Conservation (phyloP, 2,797 vertebrate species). For the Aulostomus chinensis region DNA sequence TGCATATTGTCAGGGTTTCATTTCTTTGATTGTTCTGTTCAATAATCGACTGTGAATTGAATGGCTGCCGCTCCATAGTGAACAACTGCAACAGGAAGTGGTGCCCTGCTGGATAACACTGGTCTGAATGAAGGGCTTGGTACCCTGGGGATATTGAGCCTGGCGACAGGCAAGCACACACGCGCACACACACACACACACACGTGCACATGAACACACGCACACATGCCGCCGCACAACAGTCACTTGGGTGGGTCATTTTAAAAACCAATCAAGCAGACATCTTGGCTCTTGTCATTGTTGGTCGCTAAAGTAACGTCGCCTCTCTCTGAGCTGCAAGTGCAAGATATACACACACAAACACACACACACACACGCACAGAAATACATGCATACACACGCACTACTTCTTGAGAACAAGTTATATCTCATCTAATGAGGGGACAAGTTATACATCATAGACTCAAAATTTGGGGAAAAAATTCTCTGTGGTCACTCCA, state of each 20-base stretch:
- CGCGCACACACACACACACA: constrained; percentile 2
- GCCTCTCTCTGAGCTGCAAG: constrained; percentile 38
- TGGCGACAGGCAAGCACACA: constrained; percentile 8
- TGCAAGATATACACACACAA: not conserved
- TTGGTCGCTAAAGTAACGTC: constrained; percentile 54
- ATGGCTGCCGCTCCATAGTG: constrained; percentile 29
- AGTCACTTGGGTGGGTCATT: constrained; percentile 62
- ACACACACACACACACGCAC: not conserved
- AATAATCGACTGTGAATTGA: constrained; percentile 38
- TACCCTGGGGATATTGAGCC: constrained; percentile 52
- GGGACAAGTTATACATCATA: no score
- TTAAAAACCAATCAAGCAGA: constrained; percentile 72
- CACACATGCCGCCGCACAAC: constrained; percentile 27
- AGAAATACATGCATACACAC: no score
- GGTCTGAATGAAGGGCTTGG: constrained; percentile 58
- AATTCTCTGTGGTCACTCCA: no score
- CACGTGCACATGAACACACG: not conserved
- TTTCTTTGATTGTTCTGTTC: constrained; percentile 63
- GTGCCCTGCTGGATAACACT: constrained; percentile 65
- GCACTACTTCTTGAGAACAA: no score
- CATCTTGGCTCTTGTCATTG: constrained; percentile 75
- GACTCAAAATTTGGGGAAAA: no score
- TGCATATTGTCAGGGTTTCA: constrained; percentile 34
- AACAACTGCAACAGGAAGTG: constrained; percentile 62
- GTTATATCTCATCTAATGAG: no score